Conservation (phyloP, 2,797 vertebrate species). For the Galagoides demidoff region DNA sequence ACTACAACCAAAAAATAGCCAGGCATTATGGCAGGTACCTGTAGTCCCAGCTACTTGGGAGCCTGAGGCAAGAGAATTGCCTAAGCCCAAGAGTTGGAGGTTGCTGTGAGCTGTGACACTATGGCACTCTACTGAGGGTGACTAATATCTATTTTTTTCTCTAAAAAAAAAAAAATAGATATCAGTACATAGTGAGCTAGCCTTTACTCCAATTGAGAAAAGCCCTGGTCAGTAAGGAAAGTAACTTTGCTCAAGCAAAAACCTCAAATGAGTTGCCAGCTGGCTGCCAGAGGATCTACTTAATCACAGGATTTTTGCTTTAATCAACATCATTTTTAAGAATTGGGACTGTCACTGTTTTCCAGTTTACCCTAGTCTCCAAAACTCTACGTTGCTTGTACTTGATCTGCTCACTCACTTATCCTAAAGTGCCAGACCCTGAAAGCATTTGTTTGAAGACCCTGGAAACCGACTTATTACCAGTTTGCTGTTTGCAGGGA, state of each 20-base stretch:
- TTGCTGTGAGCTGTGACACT: no score
- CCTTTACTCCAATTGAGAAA: background rate
- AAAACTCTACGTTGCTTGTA: background rate
- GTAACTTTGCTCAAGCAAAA: background rate
- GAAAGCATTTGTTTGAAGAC: slow-evolving; percentile 26
- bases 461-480: slow-evolving; percentile 4
- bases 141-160: no score
- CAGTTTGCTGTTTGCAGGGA: background rate
- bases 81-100: no score
- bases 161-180: no score
- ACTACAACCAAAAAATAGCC: no score
- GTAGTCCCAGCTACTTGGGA: no score
- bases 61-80: no score
- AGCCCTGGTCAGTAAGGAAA: background rate
- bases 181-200: background rate
- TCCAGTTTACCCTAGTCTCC: background rate
- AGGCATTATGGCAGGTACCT: no score
- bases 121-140: no score
- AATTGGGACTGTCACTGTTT: background rate
- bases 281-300: background rate
- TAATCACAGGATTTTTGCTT: background rate
- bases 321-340: background rate
- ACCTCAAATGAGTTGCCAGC: background rate
- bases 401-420: background rate
- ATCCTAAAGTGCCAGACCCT: background rate